phyloP scores from a whole-genome alignment of 2,888 invertebrate species.

The Drosophila trichaetosa region DNA sequence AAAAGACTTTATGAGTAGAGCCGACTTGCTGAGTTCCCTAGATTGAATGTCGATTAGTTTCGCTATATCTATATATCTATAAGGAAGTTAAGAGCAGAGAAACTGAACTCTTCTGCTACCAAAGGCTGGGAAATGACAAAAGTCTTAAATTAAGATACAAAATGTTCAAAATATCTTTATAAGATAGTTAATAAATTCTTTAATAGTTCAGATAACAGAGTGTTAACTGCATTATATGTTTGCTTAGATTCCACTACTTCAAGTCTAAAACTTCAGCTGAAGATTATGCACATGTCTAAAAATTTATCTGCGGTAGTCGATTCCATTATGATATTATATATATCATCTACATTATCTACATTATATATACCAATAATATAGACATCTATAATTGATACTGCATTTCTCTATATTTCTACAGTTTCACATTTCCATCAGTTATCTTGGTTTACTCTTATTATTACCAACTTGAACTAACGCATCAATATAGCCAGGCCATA shows the following conservation, averaged over 20 bases:
- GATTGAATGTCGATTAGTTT: background rate
- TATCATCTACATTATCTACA: too few relatives aligned
- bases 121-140: background rate
- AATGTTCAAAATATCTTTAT: too few relatives aligned
- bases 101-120: background rate
- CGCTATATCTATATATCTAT: background rate
- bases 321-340: too few relatives aligned
- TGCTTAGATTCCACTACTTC: background rate
- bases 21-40: background rate
- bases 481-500: background rate
- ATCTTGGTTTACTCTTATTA: background rate
- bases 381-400: background rate
- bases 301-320: too few relatives aligned
- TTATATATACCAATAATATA: background rate
- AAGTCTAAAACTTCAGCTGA: background rate
- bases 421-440: background rate
- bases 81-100: background rate
- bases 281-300: background rate
- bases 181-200: background rate
- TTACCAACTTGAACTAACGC: background rate
- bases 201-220: background rate
- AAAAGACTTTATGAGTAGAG: background rate
- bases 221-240: background rate
- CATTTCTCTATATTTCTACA: background rate
- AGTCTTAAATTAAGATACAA: too few relatives aligned